Evolutionary conservation across 1,140 invertebrate genomes (phyloP), one percentile per base, ranked within the genome.

Genomic region (Fopius arisanus): DNA sequence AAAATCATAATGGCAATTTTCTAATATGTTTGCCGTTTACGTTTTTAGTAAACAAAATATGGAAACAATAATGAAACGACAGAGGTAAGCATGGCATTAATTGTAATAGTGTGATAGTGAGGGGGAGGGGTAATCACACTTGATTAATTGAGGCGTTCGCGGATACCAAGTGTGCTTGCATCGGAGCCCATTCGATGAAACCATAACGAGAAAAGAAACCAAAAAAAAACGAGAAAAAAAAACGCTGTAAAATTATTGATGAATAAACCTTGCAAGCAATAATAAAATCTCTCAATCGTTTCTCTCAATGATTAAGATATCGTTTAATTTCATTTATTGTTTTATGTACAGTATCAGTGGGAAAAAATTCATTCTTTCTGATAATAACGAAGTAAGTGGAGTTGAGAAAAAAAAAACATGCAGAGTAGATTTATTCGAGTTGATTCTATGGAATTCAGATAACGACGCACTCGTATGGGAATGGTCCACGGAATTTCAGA

Each of bases 401-500:
- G 70, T 77, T 81, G 14, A 2, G 19, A 28, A 6, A 59, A 59
- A 59, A 21, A 21, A 26, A 4, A 76, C 68, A 33, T 73, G 54
- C 29, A 40, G 72, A 70, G 67, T 68, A 75, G 69, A 72, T 48
- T 48, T 48, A n/a, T 19, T 19, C 29, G 59, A 77, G 31, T 76
- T 68, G 71, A 23, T 59, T 59, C 14, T 26, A 59, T 65, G 67
- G 26, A 48, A 51, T 76, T 91, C 83, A 93, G 81, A 93, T 92
- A 51, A 92, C 89, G 75, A 93, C 89, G 80, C 92, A 93, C 80
- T 92, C 92, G 76, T 92, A 91, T n/a, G 91, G 91, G 75, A 91
- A 91, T 21, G 89, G 81, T 75, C 88, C 87, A 31, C 88, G 88
- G 28, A 84, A 82, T 65, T 84, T 82, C 74, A 78, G 75, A 74